Conservation (phyloP, 2,113 vertebrate species). For the Heterotis niloticus region DNA sequence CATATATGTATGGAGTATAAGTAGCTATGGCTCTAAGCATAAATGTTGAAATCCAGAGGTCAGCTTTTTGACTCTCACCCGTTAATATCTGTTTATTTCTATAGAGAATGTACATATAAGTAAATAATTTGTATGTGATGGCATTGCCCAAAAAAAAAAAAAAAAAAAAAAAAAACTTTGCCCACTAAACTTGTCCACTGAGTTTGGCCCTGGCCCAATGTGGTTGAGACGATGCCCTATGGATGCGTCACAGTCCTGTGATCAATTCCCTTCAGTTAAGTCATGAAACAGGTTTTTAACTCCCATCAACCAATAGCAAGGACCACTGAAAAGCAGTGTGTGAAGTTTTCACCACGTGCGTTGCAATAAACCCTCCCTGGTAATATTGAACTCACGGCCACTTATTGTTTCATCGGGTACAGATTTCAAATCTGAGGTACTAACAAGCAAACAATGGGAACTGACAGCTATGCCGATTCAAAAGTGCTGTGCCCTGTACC, state of each 20-base stretch:
- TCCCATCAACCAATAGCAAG: not conserved
- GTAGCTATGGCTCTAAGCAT: not conserved
- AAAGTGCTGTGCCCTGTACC: too few relatives aligned
- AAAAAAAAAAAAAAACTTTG: not conserved
- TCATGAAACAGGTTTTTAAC: not conserved
- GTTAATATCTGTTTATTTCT: not conserved
- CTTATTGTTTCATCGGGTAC: not conserved
- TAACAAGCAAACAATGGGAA: not conserved
- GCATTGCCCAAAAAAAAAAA: not conserved
- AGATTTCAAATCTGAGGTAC: too few relatives aligned
- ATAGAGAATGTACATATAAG: not conserved
- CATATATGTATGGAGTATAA: slow-evolving; percentile 1
- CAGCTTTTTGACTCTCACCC: not conserved
- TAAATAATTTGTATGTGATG: not conserved
- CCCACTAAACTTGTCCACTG: not conserved
- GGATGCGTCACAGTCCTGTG: not conserved
- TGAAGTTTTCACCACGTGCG: not conserved
- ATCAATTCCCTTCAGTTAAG: not conserved
- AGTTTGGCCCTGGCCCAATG: not conserved
- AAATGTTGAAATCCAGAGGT: not conserved
- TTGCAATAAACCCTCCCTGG: not conserved
- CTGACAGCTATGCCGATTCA: not conserved
- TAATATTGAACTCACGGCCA: not conserved
- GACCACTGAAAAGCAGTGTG: not conserved
- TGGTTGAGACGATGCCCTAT: too few relatives aligned